Conservation (phyloP, 2,888 invertebrate genomes). For the Bhutanitis thaidina region DNA sequence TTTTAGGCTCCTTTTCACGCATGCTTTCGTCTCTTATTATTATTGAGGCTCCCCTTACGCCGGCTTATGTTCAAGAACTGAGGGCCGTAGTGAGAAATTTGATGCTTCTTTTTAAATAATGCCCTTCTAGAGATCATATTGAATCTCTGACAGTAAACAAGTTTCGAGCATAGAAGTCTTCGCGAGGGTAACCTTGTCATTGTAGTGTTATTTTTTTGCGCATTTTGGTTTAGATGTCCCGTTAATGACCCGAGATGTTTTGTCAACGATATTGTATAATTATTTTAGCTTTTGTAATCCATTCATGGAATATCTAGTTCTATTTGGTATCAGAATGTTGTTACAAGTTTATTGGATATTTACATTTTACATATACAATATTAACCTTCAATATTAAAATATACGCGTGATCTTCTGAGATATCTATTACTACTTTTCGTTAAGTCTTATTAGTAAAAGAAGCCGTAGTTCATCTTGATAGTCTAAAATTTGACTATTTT, state of each 20-base stretch:
- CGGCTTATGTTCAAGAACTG: constrained; percentile 48
- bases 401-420: too few relatives aligned
- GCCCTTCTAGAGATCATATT: constrained; percentile 66
- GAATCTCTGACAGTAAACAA: constrained; percentile 65
- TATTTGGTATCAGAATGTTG: too few relatives aligned
- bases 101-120: constrained; percentile 58
- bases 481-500: too few relatives aligned
- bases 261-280: constrained; percentile 23
- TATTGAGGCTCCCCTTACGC: constrained; percentile 64
- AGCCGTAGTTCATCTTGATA: too few relatives aligned
- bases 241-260: constrained; percentile 36
- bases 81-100: constrained; percentile 59
- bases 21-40: constrained; percentile 67
- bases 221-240: constrained; percentile 27
- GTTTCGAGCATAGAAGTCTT: constrained; percentile 47
- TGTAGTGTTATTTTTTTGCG: constrained; percentile 37
- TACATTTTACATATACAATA: too few relatives aligned
- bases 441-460: too few relatives aligned
- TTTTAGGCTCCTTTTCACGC: constrained; percentile 63
- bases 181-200: constrained; percentile 51
- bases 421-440: too few relatives aligned
- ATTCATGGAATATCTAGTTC: too few relatives aligned
- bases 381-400: too few relatives aligned
- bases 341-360: too few relatives aligned
- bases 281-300: too few relatives aligned